Evolutionary conservation across 2,888 invertebrate genomes (phyloP).

Genomic region (Chymomyza fuscimana): DNA sequence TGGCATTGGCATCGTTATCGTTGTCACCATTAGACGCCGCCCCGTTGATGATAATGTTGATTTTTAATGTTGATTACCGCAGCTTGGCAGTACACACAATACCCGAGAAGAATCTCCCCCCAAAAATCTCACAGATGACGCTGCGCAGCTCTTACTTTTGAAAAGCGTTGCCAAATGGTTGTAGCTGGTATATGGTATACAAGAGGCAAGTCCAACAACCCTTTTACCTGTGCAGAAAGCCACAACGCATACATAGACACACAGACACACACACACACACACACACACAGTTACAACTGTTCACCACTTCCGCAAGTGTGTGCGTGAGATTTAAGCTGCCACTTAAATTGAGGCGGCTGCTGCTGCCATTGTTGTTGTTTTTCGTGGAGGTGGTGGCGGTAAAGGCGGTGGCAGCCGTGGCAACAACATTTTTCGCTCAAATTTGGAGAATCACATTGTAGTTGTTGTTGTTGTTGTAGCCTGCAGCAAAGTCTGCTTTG

Average conservation of each 20-base stretch:
- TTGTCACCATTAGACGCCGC: conserved; percentile 1
- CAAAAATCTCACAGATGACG: not conserved
- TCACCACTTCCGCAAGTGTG: conserved; percentile 40
- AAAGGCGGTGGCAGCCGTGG: not conserved
- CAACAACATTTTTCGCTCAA: conserved; percentile 18
- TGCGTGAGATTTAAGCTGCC: conserved; percentile 51
- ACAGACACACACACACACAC: not conserved
- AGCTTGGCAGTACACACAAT: conserved; percentile 18
- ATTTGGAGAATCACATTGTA: conserved; percentile 10
- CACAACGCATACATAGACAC: not conserved
- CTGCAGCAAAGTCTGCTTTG: conserved; percentile 18
- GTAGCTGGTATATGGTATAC: not conserved
- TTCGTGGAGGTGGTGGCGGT: not conserved
- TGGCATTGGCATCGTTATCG: conserved; percentile 23
- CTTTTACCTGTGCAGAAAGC: not conserved
- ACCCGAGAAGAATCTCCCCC: not conserved
- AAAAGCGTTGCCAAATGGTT: not conserved
- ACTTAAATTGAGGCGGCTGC: conserved; percentile 38
- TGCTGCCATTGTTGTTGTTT: not conserved
- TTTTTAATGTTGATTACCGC: conserved; percentile 54
- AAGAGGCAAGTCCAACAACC: not conserved
- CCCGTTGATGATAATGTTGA: conserved; percentile 45
- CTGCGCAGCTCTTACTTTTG: not conserved
- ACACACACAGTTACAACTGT: not conserved
- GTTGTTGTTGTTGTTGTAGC: conserved; percentile 10